Evolutionary conservation across 1,140 invertebrate genomes (phyloP), one percentile per base, ranked within the genome.

Genomic region (Philaenus spumarius): DNA sequence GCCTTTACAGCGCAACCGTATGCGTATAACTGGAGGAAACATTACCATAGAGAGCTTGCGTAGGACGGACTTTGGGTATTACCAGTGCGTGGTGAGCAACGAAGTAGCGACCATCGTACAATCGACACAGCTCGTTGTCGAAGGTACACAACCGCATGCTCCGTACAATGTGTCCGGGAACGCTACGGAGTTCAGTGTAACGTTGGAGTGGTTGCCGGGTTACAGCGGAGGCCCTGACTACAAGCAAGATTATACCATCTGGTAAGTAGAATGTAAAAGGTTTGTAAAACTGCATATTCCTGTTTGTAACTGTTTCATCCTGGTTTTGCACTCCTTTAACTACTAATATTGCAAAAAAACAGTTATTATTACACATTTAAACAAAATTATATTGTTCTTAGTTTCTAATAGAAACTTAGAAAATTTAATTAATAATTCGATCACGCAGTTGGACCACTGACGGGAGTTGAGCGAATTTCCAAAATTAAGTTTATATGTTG

Each of bases 131-230:
- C 77, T 98, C 47, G 89, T 95, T 59, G 89, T 97, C 54, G 93
- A 97, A 77, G 93, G 91, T 53, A 97, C 94, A 2, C 93, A 95
- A 69, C 95, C 95, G 3, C 94, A 97, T 73, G 93, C 94, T 26
- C 95, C 95, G 1, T 93, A 93, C 77, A 97, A 98, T 74, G 82
- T 98, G 15, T 86, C 89, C 2, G 89, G 90, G 1, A 84, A 83
- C 48, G 86, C 93, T 26, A 87, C 87, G 1, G 86, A 94, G 69
- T 95, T 94, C 69, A 83, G 88, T 52, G 94, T 96, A 17, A 90
- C 88, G 20, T 75, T 98, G 9, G 81, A 82, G 48, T 98, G 95
- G 95, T 77, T 93, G 65, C 93, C 95, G 6, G 93, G 93, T 0
- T 97, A 97, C 71, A 92, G 91, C 67, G 94, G 94, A 15, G 94